These are phyloP conservation scores for Tetrax tetrax DNA, from an alignment of 2,113 vertebrate genomes.

Conservation along the genomic window DNA sequence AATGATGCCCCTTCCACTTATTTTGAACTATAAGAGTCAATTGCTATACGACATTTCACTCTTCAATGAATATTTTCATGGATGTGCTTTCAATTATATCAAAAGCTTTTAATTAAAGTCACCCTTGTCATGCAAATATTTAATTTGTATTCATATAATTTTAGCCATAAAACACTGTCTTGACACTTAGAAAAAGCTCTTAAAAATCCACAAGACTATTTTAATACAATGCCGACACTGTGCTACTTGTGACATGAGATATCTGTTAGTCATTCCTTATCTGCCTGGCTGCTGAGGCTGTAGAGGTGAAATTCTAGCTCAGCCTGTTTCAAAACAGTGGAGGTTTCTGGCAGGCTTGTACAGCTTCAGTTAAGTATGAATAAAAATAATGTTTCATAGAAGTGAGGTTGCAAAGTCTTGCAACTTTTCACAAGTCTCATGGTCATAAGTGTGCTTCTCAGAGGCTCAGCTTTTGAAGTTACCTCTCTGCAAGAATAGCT, in stretches of 20 bases:
- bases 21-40: background rate
- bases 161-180: background rate
- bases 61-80: slow-evolving; percentile 43
- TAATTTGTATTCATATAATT: slow-evolving; percentile 54
- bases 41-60: slow-evolving; percentile 21
- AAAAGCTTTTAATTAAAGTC: slow-evolving; percentile 61
- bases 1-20: background rate
- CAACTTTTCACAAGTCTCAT: background rate
- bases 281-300: background rate
- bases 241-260: slow-evolving; percentile 5
- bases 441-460: background rate
- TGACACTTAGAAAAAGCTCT: background rate
- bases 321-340: background rate
- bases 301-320: background rate
- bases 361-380: background rate
- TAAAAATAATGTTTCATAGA: background rate
- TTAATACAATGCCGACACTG: background rate
- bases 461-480: background rate
- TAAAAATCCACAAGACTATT: slow-evolving; percentile 29
- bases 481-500: background rate
- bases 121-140: slow-evolving; percentile 58
- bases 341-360: background rate
- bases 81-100: slow-evolving; percentile 34
- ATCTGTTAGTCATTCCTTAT: background rate
- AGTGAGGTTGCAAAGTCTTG: background rate